Evolutionary conservation across 2,797 vertebrate genomes (phyloP), one percentile per base, ranked within the genome.

Genomic region (Delichon dasypus): DNA sequence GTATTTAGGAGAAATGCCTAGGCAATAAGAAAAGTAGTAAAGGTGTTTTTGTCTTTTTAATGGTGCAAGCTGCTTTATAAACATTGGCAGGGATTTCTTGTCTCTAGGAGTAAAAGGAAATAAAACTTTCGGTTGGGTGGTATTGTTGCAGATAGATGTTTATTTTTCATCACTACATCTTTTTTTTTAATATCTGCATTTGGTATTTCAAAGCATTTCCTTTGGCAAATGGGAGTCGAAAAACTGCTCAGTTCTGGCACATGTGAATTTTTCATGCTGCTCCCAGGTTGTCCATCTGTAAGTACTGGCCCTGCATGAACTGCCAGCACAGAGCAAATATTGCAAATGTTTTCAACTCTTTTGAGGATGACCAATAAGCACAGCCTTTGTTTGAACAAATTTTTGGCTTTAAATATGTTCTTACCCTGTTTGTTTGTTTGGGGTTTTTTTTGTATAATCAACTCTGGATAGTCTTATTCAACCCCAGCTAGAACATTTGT

Each of bases 271-370:
- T 61, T 93, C 83, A 4, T 71, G 88, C 89, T 94, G 85, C 74
- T 96, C 44, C 42, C 91, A 68, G 67, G 71, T 74, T 90, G 91
- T 91, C 93, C 94, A 85, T 96, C 94, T 94, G 89, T 82, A 90
- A 85, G 72, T 68, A 25, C n/a, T 65, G 51, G 82, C 81, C 55
- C 82, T 75, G 44, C 27, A 0, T 62, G 72, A 93, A 10, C 68
- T 77, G 80, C 80, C 80, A 77, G 91, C 67, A 66, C 67, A 84
- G 67, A 89, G 18, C 54, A 87, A 85, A 81, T 44, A 78, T 0
- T 82, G 38, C 36, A 77, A 90, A 71, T n/a, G 13, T 66, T 85
- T 65, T 22, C 67, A 44, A 12, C 62, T 58, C 53, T 82, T 88
- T 67, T 65, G 65, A 80, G 32, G n/a, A 42, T 73, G 58, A 29